Evolutionary conservation across 2,113 vertebrate species (phyloP).

Genomic region (Marmota flaviventris): DNA sequence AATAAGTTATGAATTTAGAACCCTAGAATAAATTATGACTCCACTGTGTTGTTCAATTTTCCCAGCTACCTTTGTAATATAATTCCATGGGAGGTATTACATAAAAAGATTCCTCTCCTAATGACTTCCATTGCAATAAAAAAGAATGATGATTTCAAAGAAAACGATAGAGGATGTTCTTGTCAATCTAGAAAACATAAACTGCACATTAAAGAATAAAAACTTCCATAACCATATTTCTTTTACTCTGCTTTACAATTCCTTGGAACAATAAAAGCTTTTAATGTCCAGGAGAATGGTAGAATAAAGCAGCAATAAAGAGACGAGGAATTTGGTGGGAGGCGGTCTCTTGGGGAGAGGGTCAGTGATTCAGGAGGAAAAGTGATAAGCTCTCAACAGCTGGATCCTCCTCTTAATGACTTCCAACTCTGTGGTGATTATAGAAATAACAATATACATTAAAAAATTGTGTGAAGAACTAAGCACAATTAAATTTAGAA

Average conservation of each 20-base stretch:
- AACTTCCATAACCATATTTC: neutral
- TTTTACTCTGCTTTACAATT: slow-evolving; percentile 21
- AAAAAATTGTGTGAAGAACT: neutral
- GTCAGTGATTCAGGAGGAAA: no score
- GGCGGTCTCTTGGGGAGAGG: neutral
- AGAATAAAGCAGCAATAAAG: neutral
- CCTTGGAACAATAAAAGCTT: slow-evolving; percentile 21
- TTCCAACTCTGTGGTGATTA: neutral
- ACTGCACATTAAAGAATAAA: slow-evolving; percentile 10
- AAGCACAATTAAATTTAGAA: neutral
- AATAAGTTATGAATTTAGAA: neutral
- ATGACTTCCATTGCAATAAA: neutral
- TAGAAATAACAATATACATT: neutral
- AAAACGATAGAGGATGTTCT: neutral
- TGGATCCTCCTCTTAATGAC: rapidly evolving
- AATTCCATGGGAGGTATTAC: neutral
- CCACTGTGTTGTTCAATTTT: neutral
- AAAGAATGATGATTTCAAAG: neutral
- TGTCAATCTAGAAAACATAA: slow-evolving; percentile 12
- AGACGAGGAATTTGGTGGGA: neutral
- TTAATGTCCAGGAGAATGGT: neutral
- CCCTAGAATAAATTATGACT: neutral
- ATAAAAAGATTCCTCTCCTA: neutral
- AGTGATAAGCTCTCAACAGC: neutral
- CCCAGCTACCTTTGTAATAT: neutral